Percentiles rank a stretch among this genome's conserved stretches.
These are phyloP conservation scores for Apodemia duryi DNA, from an alignment of 2,888 invertebrate genomes.

Conservation along the genomic window DNA sequence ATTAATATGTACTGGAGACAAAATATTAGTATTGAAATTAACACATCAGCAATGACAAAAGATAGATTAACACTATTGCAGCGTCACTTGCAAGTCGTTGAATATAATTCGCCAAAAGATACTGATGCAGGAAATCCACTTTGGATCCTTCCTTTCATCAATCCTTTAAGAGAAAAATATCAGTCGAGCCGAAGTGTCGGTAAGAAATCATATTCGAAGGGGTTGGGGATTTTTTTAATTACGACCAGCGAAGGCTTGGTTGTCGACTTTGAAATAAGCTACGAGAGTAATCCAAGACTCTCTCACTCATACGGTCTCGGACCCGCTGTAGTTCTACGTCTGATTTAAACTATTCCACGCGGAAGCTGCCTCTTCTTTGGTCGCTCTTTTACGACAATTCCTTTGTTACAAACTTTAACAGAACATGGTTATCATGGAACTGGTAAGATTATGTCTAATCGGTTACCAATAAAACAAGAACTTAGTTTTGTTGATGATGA, in stretches of 20 bases:
- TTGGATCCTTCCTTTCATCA: too few relatives aligned
- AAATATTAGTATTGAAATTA: slow-evolving; percentile 14
- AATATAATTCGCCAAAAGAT: background rate
- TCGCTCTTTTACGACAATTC: background rate
- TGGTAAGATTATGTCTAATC: slow-evolving; percentile 1
- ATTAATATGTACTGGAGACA: slow-evolving; percentile 13
- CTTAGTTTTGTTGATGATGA: slow-evolving; percentile 25
- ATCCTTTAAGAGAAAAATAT: slow-evolving; percentile 9
- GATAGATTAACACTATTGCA: slow-evolving; percentile 6
- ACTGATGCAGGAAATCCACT: background rate
- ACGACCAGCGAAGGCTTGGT: background rate
- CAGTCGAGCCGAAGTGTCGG: slow-evolving; percentile 8
- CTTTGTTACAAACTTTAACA: background rate
- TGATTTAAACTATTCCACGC: background rate
- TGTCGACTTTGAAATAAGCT: background rate
- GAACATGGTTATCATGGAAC: background rate
- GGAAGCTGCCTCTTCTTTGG: slow-evolving; percentile 1
- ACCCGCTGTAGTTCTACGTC: background rate
- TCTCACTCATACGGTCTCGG: background rate
- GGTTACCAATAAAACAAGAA: slow-evolving; percentile 27
- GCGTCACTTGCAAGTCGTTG: slow-evolving; percentile 2
- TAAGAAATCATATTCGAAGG: slow-evolving; percentile 11
- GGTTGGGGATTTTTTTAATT: slow-evolving; percentile 9
- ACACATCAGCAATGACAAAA: slow-evolving; percentile 14
- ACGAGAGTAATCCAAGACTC: background rate